These are phyloP conservation scores for Laothoe populi DNA, from an alignment of 2,888 invertebrate species.

Conservation along the genomic window DNA sequence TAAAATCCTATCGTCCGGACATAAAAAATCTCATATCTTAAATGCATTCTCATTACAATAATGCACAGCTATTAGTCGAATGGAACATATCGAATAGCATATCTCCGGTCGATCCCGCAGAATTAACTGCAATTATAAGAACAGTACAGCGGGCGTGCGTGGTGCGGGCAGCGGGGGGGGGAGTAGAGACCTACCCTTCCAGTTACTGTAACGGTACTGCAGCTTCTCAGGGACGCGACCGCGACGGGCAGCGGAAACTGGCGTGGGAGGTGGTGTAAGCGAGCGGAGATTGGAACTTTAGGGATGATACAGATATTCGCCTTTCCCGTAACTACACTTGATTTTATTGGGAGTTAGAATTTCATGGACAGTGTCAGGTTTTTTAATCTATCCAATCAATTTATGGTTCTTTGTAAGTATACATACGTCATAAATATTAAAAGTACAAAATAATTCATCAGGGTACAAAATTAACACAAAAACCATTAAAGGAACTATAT, in stretches of 20 bases:
- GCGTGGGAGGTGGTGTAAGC: constrained; percentile 34
- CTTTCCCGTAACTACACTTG: too few species aligned
- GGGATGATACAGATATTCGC: too few species aligned
- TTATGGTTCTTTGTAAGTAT: too few species aligned
- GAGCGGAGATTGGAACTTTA: background rate
- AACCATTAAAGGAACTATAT: too few species aligned
- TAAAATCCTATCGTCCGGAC: background rate
- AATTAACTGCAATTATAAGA: constrained; percentile 81
- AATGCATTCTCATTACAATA: constrained; percentile 22
- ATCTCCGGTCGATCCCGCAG: constrained; percentile 56
- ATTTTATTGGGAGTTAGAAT: too few species aligned
- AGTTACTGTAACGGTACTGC: constrained; percentile 70
- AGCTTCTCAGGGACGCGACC: constrained; percentile 59
- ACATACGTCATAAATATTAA: too few species aligned
- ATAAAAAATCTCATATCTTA: constrained; percentile 26
- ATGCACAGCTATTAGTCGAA: constrained; percentile 44
- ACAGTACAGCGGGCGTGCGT: constrained; percentile 62
- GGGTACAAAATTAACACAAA: too few species aligned
- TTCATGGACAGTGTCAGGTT: too few species aligned
- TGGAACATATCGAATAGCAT: constrained; percentile 47
- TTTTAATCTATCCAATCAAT: too few species aligned
- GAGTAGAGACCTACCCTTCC: constrained; percentile 53
- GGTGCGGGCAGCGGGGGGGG: background rate
- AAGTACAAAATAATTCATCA: too few species aligned
- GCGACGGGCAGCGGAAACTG: constrained; percentile 65